Percentiles rank a stretch among this genome's conserved stretches.
Conservation (phyloP, 2,888 invertebrate species). For the Troides helena region DNA sequence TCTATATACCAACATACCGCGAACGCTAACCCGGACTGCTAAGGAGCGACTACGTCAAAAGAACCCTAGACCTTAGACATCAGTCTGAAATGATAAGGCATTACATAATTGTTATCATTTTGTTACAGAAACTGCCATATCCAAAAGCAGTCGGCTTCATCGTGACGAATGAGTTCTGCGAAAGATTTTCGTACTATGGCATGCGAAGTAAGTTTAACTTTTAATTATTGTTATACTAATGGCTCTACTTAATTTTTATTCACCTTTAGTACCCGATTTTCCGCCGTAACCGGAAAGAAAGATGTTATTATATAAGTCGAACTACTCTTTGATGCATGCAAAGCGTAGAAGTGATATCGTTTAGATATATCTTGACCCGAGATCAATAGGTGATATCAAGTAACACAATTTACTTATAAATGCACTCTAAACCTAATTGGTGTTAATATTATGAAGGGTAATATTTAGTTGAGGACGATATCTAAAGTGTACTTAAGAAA, state of each 20-base stretch:
- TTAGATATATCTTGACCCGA: background rate
- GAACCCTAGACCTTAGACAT: too few species aligned
- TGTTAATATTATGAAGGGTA: background rate
- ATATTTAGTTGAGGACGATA: too few species aligned
- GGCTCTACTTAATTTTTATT: background rate
- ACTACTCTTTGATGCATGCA: background rate
- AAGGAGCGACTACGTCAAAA: too few species aligned
- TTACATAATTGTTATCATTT: conserved; percentile 46
- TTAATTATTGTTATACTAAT: background rate
- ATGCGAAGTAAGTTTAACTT: conserved; percentile 89
- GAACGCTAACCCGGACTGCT: too few species aligned
- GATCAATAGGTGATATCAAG: too few species aligned
- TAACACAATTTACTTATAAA: too few species aligned
- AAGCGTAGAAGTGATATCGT: conserved; percentile 6
- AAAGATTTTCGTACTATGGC: conserved; percentile 98
- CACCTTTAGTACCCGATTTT: too few species aligned
- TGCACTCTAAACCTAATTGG: background rate
- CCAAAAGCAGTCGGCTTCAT: conserved; percentile 96
- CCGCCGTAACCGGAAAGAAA: too few species aligned
- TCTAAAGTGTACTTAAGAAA: too few species aligned
- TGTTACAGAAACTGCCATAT: conserved; percentile 84
- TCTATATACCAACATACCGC: too few species aligned
- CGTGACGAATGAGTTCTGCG: conserved; percentile 98
- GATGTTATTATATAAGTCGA: too few species aligned
- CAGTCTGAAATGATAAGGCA: too few species aligned